These are phyloP conservation scores for Alloplasta piceator DNA, from an alignment of 2,888 invertebrate species.

Conservation along the genomic window DNA sequence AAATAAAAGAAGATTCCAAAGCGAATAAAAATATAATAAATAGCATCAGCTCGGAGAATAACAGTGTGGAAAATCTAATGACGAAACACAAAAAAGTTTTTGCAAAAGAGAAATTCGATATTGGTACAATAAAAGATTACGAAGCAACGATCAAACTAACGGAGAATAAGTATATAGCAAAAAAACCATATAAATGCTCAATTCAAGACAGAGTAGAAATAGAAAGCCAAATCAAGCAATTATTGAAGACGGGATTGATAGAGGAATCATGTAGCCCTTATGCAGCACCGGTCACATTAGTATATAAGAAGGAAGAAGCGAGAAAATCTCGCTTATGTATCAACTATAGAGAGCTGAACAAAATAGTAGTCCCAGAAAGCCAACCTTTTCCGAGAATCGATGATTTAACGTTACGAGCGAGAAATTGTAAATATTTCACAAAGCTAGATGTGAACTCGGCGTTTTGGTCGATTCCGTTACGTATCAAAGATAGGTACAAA, in stretches of 20 bases:
- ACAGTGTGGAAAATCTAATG: conserved; percentile 7
- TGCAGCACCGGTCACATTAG: conserved; percentile 67
- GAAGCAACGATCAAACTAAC: conserved; percentile 44
- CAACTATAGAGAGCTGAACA: conserved; percentile 71
- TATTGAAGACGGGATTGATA: conserved; percentile 65
- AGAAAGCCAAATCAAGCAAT: conserved; percentile 53
- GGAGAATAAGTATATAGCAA: conserved; percentile 40
- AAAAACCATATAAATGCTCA: conserved; percentile 61
- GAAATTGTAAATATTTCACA: conserved; percentile 58
- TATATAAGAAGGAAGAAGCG: conserved; percentile 56
- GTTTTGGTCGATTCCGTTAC: conserved; percentile 56
- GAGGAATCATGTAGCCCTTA: conserved; percentile 68
- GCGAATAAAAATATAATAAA: conserved; percentile 2
- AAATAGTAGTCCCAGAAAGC: conserved; percentile 59
- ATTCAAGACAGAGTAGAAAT: conserved; percentile 65
- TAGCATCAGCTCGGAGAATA: conserved; percentile 8
- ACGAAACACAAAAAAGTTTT: conserved; percentile 36
- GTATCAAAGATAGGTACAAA: conserved; percentile 65
- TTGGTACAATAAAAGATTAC: conserved; percentile 55
- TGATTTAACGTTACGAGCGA: conserved; percentile 48
- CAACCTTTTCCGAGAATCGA: conserved; percentile 63
- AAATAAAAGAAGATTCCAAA: not conserved
- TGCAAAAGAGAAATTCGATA: conserved; percentile 55
- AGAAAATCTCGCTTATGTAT: conserved; percentile 73
- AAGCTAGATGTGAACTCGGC: conserved; percentile 61